Conservation (phyloP, 2,797 vertebrate species). For the Danio aesculapii region DNA sequence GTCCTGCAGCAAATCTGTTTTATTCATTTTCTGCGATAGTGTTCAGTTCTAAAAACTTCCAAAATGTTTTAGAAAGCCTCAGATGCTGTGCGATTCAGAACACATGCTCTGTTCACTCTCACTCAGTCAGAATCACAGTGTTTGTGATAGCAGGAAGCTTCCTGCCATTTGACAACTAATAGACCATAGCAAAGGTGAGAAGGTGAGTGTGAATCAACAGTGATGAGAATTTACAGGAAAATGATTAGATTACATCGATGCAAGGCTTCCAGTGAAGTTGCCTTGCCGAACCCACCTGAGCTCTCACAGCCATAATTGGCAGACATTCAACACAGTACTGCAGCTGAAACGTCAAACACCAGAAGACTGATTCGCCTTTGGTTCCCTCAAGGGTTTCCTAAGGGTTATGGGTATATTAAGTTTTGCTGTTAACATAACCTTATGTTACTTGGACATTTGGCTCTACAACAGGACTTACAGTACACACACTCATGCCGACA, state of each 20-base stretch:
- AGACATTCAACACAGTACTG: not conserved
- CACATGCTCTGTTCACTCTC: not conserved
- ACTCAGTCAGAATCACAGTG: not conserved
- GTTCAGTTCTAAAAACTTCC: not conserved
- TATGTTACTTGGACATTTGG: no score
- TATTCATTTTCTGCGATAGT: not conserved
- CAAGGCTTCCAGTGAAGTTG: not conserved
- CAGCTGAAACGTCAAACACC: no score
- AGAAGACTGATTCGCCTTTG: no score
- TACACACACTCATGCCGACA: no score
- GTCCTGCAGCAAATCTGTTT: not conserved
- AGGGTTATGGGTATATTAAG: no score
- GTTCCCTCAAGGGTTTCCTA: no score
- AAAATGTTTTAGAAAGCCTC: not conserved
- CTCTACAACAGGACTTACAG: no score
- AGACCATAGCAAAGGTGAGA: not conserved
- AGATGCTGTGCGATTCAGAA: not conserved
- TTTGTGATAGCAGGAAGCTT: slow-evolving; percentile 14
- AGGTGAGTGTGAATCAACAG: slow-evolving; percentile 5
- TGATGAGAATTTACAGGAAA: not conserved
- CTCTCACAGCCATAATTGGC: not conserved
- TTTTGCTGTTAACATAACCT: no score
- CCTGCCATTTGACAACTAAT: not conserved
- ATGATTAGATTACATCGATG: slow-evolving; percentile 6
- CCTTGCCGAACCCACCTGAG: not conserved